phyloP scores from a whole-genome alignment of 2,888 invertebrate genomes.

The Bugula neritina region DNA sequence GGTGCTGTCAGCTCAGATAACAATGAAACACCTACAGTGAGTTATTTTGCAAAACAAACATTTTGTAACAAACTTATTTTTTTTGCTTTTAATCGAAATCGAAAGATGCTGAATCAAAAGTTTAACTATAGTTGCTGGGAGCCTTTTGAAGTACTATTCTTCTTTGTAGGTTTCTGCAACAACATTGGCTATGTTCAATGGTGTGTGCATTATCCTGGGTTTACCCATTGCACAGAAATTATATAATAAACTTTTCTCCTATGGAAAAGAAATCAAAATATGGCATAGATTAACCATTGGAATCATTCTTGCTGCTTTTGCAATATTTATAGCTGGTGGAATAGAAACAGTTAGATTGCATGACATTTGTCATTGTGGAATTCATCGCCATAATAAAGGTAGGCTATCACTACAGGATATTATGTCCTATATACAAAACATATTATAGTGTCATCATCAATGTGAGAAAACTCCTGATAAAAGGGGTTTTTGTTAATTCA shows the following conservation, averaged over 20 bases:
- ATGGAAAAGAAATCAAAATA: neutral
- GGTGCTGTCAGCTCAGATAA: neutral
- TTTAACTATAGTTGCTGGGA: too few species aligned
- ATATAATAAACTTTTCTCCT: neutral
- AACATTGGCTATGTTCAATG: constrained; percentile 56
- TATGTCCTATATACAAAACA: neutral
- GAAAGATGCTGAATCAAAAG: too few species aligned
- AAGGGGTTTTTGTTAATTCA: too few species aligned
- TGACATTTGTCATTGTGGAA: constrained; percentile 25
- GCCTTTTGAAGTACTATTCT: neutral
- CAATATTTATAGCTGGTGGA: constrained; percentile 53
- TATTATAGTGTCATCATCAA: too few species aligned
- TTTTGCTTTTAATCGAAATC: too few species aligned
- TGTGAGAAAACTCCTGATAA: too few species aligned
- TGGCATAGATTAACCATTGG: constrained; percentile 40
- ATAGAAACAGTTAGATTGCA: constrained; percentile 51
- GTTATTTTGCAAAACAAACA: too few species aligned
- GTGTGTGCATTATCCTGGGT: constrained; percentile 53
- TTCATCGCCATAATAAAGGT: constrained; percentile 11
- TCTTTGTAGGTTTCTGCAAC: constrained; percentile 52
- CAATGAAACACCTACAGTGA: neutral
- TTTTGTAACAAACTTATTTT: too few species aligned
- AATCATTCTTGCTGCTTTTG: constrained; percentile 52
- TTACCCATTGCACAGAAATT: constrained; percentile 54
- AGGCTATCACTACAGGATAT: neutral